Evolutionary conservation across 2,113 vertebrate genomes (phyloP).

Genomic region (Sylvietta virens): DNA sequence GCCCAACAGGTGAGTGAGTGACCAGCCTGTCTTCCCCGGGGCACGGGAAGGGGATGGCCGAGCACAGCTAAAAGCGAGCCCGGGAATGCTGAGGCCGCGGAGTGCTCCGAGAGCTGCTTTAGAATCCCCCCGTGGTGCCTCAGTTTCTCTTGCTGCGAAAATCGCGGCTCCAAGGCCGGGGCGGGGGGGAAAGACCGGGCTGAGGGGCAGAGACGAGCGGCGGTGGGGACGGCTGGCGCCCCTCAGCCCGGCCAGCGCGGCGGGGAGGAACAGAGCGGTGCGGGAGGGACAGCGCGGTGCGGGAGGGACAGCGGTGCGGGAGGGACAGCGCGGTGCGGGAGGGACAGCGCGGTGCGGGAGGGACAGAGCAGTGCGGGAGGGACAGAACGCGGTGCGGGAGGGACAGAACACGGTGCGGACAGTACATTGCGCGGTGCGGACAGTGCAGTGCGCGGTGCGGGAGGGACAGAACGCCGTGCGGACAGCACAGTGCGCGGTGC

Average conservation of each 20-base stretch:
- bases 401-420: neutral
- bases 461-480: neutral
- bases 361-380: neutral
- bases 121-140: rapidly evolving
- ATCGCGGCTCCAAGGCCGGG: neutral
- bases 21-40: neutral
- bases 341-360: neutral
- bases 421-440: no score
- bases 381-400: neutral
- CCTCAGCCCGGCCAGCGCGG: neutral
- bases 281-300: no score
- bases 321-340: no score
- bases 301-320: no score
- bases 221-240: no score
- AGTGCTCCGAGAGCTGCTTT: rapidly evolving
- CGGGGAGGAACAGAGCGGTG: neutral
- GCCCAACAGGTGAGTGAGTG: neutral
- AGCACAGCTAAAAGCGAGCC: neutral
- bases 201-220: neutral
- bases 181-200: neutral
- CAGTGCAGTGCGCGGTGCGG: neutral
- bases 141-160: neutral
- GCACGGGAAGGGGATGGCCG: neutral
- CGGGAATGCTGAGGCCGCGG: rapidly evolving
- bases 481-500: no score